Conservation (phyloP, 2,888 invertebrate species). For the Morpho achilles region DNA sequence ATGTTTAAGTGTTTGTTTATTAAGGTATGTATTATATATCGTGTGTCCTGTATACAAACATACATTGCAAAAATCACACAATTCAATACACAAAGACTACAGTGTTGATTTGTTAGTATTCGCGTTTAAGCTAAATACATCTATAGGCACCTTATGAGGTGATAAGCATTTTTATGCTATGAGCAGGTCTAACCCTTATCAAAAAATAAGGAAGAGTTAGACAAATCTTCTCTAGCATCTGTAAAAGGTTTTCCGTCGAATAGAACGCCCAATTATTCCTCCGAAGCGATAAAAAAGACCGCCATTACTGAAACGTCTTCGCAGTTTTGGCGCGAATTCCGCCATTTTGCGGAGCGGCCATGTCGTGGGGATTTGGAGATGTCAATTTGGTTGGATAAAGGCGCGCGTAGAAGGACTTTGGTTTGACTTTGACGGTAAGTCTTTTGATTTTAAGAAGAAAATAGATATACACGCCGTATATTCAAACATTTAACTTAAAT, state of each 20-base stretch:
- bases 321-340: constrained; percentile 26
- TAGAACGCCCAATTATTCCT: neutral
- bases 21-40: too few species aligned
- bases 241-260: neutral
- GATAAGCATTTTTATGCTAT: too few species aligned
- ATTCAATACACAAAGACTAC: too few species aligned
- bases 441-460: neutral
- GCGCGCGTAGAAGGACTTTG: constrained; percentile 7
- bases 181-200: too few species aligned
- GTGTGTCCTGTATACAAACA: too few species aligned
- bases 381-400: constrained; percentile 26
- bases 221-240: neutral
- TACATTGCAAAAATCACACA: too few species aligned
- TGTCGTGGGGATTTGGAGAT: constrained; percentile 24
- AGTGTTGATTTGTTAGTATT: too few species aligned
- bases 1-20: too few species aligned
- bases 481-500: too few species aligned
- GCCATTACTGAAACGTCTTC: constrained; percentile 20
- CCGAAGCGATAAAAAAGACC: constrained; percentile 1
- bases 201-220: neutral
- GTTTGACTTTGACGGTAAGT: neutral
- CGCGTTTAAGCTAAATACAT: too few species aligned
- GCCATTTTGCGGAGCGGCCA: constrained; percentile 24
- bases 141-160: too few species aligned
- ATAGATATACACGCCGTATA: neutral